Percentiles rank a stretch among this genome's conserved stretches.
Conservation (phyloP, 2,888 invertebrate species). For the Eilema sororculum region DNA sequence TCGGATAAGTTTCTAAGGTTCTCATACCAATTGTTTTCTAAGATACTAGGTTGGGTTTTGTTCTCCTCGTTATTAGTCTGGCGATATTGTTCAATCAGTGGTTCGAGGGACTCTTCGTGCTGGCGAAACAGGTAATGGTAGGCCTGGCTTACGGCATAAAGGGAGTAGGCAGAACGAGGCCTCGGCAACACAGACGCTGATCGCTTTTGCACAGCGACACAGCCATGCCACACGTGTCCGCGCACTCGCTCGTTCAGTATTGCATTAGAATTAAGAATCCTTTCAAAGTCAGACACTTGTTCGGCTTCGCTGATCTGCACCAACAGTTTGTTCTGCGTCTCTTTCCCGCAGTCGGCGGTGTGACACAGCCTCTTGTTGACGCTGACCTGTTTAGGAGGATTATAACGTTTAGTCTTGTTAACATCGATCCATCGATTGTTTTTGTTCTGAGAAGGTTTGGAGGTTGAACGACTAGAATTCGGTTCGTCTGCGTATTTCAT, state of each 20-base stretch:
- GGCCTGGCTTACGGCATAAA: constrained; percentile 78
- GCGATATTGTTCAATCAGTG: constrained; percentile 76
- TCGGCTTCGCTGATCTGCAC: constrained; percentile 88
- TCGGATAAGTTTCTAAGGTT: constrained; percentile 80
- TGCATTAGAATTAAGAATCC: constrained; percentile 88
- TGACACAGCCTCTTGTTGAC: constrained; percentile 82
- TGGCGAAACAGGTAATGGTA: constrained; percentile 80
- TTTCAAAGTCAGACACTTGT: constrained; percentile 88
- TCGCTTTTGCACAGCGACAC: constrained; percentile 64
- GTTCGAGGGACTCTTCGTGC: constrained; percentile 82
- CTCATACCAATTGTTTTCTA: constrained; percentile 74
- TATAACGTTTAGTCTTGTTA: constrained; percentile 77
- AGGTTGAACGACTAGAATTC: constrained; percentile 72
- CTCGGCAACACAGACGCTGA: constrained; percentile 72
- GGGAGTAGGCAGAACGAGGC: constrained; percentile 79
- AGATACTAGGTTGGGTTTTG: constrained; percentile 63
- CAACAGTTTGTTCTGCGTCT: constrained; percentile 84
- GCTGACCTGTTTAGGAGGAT: constrained; percentile 81
- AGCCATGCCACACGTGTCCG: constrained; percentile 79
- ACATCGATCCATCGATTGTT: constrained; percentile 61
- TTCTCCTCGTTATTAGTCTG: constrained; percentile 59
- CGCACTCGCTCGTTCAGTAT: constrained; percentile 80
- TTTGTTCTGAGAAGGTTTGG: constrained; percentile 62
- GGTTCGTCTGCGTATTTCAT: constrained; percentile 78
- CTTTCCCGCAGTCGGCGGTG: constrained; percentile 72